These are phyloP conservation scores for Charaxes varanes DNA, from an alignment of 1,140 invertebrate genomes.

Conservation along the genomic window DNA sequence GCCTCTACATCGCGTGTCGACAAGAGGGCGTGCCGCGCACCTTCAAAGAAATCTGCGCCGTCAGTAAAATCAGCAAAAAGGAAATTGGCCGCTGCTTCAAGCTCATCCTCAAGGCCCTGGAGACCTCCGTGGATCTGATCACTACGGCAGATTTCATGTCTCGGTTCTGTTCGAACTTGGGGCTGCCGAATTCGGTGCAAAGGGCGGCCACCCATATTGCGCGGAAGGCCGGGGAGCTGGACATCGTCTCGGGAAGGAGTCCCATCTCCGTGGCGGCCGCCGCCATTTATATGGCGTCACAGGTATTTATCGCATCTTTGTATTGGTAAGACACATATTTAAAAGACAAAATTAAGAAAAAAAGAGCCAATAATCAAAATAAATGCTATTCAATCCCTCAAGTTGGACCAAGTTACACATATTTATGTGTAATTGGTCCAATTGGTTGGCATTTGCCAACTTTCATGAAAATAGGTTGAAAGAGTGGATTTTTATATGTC, in stretches of 20 bases:
- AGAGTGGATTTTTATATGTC: no score
- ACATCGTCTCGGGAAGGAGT: constrained; percentile 98
- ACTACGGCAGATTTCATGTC: constrained; percentile 99
- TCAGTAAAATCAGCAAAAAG: constrained; percentile 99
- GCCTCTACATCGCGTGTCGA: constrained; percentile 98
- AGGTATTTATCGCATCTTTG: constrained; percentile 78
- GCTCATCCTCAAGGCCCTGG: constrained; percentile 77
- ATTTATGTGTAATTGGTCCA: no score
- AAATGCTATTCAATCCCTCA: no score
- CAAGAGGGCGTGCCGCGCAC: constrained; percentile 99
- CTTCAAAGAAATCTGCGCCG: constrained; percentile 99
- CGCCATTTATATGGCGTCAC: constrained; percentile 99
- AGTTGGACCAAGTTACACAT: no score
- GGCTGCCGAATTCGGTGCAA: constrained; percentile 93
- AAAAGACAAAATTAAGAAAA: no score
- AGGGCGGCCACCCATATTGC: constrained; percentile 97
- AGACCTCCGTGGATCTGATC: constrained; percentile 97
- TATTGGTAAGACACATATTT: no score
- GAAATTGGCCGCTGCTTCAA: constrained; percentile 91
- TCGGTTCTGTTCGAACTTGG: constrained; percentile 90
- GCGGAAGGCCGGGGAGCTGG: constrained; percentile 95
- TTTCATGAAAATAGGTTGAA: no score
- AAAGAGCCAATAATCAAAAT: no score
- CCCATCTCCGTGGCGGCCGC: constrained; percentile 99
- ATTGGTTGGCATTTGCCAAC: no score